These are phyloP conservation scores for Aphelocoma coerulescens DNA, from an alignment of 2,113 vertebrate species.

Conservation along the genomic window DNA sequence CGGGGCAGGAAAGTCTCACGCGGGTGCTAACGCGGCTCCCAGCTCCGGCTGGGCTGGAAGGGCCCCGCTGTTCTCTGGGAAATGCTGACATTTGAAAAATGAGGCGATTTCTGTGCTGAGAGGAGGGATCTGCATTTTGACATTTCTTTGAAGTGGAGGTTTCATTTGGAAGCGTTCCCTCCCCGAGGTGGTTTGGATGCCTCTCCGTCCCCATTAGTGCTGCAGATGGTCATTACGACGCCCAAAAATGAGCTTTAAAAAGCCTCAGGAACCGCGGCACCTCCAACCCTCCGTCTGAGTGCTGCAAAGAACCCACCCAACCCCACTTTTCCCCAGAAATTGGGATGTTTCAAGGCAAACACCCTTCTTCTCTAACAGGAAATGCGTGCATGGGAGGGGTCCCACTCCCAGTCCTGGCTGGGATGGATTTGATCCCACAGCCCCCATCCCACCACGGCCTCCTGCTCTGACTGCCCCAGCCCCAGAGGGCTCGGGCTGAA, in stretches of 20 bases:
- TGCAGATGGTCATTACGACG: not conserved
- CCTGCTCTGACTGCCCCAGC: not conserved
- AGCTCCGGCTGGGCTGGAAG: not conserved
- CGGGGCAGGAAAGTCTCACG: not conserved
- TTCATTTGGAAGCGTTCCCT: not conserved
- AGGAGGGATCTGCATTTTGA: not conserved
- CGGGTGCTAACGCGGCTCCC: not conserved
- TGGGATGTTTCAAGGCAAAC: not conserved
- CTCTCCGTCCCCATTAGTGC: not conserved
- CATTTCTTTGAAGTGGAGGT: not conserved
- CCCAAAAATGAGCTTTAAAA: not conserved
- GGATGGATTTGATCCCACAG: not conserved
- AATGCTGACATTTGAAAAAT: not conserved
- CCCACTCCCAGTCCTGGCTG: fast-evolving
- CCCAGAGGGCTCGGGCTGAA: not conserved
- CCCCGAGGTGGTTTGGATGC: not conserved
- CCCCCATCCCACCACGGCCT: not conserved
- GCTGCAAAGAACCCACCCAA: not conserved
- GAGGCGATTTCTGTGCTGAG: not conserved
- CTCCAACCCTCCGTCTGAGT: not conserved
- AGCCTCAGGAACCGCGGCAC: not conserved
- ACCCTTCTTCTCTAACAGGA: not conserved
- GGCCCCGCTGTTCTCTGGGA: not conserved
- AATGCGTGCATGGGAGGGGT: fast-evolving
- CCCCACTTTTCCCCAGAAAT: not conserved